A percentile compares a stretch with the other conserved stretches of the same genome.
These are phyloP conservation scores for Eledona agricola DNA, from an alignment of 2,888 invertebrate species.

Conservation along the genomic window DNA sequence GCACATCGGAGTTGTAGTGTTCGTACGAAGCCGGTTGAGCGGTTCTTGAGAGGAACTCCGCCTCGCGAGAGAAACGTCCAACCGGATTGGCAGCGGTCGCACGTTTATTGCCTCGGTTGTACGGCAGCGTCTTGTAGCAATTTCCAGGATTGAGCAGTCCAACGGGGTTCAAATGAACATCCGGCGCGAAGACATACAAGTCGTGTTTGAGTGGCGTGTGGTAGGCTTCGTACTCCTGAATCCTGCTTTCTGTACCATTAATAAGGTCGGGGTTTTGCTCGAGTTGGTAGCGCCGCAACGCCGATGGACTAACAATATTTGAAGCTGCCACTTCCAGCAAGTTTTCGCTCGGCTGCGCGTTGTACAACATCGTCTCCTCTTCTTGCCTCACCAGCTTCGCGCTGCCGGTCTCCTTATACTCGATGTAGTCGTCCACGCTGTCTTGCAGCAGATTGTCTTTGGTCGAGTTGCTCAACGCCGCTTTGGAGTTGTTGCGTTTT, in stretches of 20 bases:
- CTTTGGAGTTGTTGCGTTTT: conserved; percentile 66
- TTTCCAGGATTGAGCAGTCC: conserved; percentile 71
- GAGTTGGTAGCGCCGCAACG: conserved; percentile 63
- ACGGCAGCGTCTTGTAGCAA: conserved; percentile 81
- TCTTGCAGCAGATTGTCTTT: conserved; percentile 56
- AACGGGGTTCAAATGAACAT: conserved; percentile 79
- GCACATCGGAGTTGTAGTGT: conserved; percentile 68
- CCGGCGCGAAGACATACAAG: conserved; percentile 69
- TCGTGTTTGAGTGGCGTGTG: conserved; percentile 50
- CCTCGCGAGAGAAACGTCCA: conserved; percentile 70
- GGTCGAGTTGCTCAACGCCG: conserved; percentile 61
- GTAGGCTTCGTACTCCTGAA: conserved; percentile 36
- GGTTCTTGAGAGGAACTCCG: conserved; percentile 69
- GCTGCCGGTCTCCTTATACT: conserved; percentile 51
- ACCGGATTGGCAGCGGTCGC: conserved; percentile 66
- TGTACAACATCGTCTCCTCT: conserved; percentile 52
- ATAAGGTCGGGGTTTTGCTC: conserved; percentile 84
- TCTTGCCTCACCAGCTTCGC: conserved; percentile 48
- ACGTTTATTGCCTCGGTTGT: conserved; percentile 70
- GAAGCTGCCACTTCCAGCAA: conserved; percentile 51
- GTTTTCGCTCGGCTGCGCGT: conserved; percentile 52
- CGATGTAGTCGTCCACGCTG: conserved; percentile 52
- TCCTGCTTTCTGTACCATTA: conserved; percentile 74
- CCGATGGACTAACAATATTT: conserved; percentile 68
- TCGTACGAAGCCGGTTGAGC: conserved; percentile 64